Base-by-base conservation (phyloP, 1,140 invertebrate species). In the Littorina saxatilis region DNA sequence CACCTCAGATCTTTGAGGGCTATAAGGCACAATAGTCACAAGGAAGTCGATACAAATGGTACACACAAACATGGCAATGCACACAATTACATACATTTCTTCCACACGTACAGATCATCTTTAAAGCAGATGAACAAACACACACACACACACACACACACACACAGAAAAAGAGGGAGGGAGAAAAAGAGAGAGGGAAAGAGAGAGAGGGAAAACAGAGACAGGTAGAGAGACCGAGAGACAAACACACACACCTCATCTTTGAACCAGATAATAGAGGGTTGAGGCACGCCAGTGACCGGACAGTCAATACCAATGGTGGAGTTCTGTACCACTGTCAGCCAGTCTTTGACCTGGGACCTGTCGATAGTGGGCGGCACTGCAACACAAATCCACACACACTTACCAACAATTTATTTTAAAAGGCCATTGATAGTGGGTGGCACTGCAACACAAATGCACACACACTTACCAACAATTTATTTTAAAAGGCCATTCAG, bases 181-280 rank as follows among this genome's bases (percentile, higher is more conserved):
- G n/a, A n/a, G n/a, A n/a, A 50, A 20, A 20, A 50, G 47, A n/a
- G 27, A n/a, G 7, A 58, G 20, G 55, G 27, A 4, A n/a, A 58
- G 20, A n/a, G 55, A 23, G 55, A 23, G 5, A n/a, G 55, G 20
- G 55, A 23, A 13, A n/a, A 23, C 20, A n/a, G n/a, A n/a, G n/a
- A n/a, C n/a, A n/a, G n/a, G n/a, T n/a, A n/a, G n/a, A n/a, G n/a
- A n/a, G n/a, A n/a, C n/a, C n/a, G n/a, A n/a, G n/a, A n/a, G n/a
- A 63, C 29, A 32, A 2, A 63, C n/a, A 39, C 2, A 43, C 77
- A 32, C 17, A 84, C 83, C 80, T 80, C 73, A 58, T 90, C 87
- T 75, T 91, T 90, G 0, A 85, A 75, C 94, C 94, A 94, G 13
- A 91, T 85, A 63, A 94, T 91, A 27, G 90, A 88, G 20, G 94